Base-by-base conservation (phyloP, 2,888 invertebrate genomes). In the Priocnemis perturbator region DNA sequence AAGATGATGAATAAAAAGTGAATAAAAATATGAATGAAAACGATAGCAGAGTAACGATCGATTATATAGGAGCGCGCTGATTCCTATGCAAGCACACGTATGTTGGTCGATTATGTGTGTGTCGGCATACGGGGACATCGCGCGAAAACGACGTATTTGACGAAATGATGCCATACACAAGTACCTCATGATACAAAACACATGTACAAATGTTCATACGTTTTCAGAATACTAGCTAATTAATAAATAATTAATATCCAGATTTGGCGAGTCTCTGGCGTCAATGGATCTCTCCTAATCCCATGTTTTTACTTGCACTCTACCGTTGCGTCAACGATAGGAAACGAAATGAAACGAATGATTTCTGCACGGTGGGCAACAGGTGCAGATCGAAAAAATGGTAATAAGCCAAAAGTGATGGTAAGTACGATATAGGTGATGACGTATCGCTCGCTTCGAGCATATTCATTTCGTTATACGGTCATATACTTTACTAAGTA, bases 151-250 rank as follows among this genome's bases (percentile, higher is more conserved):
- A 87, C 84, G 84, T 87, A 84, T 87, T 85, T 84, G 84, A 86
- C 82, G 81, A 84, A 37, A 37, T 11, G 37, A 87, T 83, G 87
- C 86, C 87, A 88, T 88, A 88, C 87, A 88, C 87, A 88, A 88
- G 87, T 88, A 88, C 88, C 88, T 88, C 88, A 87, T 86, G 86
- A 87, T 87, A 87, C 85, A 87, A 87, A 88, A 87, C 81, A 87
- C 86, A 88, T 88, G 88, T 88, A 88, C 88, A 88, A 88, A 88
- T 88, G 88, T 88, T 87, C 87, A 88, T 88, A 88, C 85, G 86
- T 88, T 88, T 86, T 87, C 88, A 88, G 77, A 87, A 87, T 86
- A 86, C 85, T 87, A 88, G 87, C 83, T 87, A 88, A 88, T 87
- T 86, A 88, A 87, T 88, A 86, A 88, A 86, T 83, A 82, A 87